These are phyloP conservation scores for Cephus cinctus DNA, from an alignment of 1,140 invertebrate genomes.

Conservation along the genomic window DNA sequence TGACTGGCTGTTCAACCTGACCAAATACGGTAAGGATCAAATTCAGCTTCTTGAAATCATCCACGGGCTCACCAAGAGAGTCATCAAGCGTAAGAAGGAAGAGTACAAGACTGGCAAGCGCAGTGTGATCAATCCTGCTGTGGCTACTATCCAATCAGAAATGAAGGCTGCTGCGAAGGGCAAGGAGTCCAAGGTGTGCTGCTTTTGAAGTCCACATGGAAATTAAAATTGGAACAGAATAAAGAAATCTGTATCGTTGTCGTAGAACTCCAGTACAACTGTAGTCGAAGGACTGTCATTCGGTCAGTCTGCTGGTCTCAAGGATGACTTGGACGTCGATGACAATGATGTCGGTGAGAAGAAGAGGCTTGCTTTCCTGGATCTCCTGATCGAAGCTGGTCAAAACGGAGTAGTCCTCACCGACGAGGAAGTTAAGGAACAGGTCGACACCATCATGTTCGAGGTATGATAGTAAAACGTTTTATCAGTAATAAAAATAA, in stretches of 20 bases:
- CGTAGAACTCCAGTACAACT: too few relatives aligned
- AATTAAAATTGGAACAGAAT: too few relatives aligned
- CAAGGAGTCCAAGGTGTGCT: conserved; percentile 29
- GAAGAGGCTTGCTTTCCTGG: conserved; percentile 90
- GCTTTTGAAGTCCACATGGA: too few relatives aligned
- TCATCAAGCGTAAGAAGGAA: conserved; percentile 75
- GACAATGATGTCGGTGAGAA: conserved; percentile 78
- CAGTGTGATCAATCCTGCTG: conserved; percentile 52
- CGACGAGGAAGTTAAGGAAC: conserved; percentile 88
- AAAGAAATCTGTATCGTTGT: too few relatives aligned
- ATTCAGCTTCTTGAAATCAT: conserved; percentile 75
- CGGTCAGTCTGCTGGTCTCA: conserved; percentile 71
- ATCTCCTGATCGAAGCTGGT: conserved; percentile 83
- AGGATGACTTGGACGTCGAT: conserved; percentile 78
- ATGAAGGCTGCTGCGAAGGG: conserved; percentile 51
- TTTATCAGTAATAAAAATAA: conserved; percentile 2
- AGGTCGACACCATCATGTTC: conserved; percentile 95
- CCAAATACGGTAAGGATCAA: conserved; percentile 75
- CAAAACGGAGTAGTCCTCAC: conserved; percentile 76
- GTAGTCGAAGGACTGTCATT: conserved; percentile 70
- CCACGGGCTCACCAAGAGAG: conserved; percentile 82
- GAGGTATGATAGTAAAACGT: conserved; percentile 62
- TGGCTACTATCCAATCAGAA: too few relatives aligned
- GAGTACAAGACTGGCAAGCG: conserved; percentile 67
- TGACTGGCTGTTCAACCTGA: conserved; percentile 78